A percentile compares a stretch with the other conserved stretches of the same genome.
phyloP scores from a whole-genome alignment of 2,888 invertebrate species.

The Drosophila borealis region DNA sequence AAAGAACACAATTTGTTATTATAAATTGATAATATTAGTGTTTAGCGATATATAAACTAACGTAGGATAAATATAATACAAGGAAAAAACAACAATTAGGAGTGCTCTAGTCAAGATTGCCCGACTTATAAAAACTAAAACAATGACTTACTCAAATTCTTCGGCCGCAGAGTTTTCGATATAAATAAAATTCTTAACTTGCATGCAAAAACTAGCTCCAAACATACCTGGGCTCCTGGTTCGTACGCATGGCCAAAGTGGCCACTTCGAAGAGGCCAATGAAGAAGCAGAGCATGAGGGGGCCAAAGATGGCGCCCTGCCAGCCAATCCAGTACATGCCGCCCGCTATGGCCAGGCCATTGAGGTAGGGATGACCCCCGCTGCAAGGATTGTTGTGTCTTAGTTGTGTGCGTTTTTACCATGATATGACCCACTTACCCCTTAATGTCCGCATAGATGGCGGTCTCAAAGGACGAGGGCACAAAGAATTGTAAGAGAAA shows the following conservation, averaged over 20 bases:
- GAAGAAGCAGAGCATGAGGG: slow-evolving; percentile 96
- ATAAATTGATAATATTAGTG: neutral
- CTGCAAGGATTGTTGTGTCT: slow-evolving; percentile 85
- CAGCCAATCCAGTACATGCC: slow-evolving; percentile 99
- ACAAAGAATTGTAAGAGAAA: slow-evolving; percentile 92
- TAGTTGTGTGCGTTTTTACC: neutral
- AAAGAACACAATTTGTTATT: slow-evolving; percentile 42
- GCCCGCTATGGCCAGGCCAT: slow-evolving; percentile 98
- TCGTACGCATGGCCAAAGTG: slow-evolving; percentile 87
- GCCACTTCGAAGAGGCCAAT: slow-evolving; percentile 96
- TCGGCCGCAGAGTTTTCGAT: slow-evolving; percentile 40
- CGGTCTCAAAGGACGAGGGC: slow-evolving; percentile 96
- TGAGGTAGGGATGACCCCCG: slow-evolving; percentile 97
- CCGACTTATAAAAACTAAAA: slow-evolving; percentile 1
- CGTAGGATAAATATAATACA: neutral
- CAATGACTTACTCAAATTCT: slow-evolving; percentile 59
- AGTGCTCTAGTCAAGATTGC: too few species aligned
- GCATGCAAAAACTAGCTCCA: slow-evolving; percentile 51
- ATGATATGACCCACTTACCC: slow-evolving; percentile 87
- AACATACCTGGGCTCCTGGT: slow-evolving; percentile 82
- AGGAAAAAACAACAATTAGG: neutral
- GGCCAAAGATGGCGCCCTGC: slow-evolving; percentile 98
- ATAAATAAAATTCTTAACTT: slow-evolving; percentile 42
- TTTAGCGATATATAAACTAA: neutral
- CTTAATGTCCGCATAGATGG: slow-evolving; percentile 98